Percentiles rank a stretch among this genome's conserved stretches.
phyloP scores from a whole-genome alignment of 2,888 invertebrate genomes.

The Cremastinae sp. region DNA sequence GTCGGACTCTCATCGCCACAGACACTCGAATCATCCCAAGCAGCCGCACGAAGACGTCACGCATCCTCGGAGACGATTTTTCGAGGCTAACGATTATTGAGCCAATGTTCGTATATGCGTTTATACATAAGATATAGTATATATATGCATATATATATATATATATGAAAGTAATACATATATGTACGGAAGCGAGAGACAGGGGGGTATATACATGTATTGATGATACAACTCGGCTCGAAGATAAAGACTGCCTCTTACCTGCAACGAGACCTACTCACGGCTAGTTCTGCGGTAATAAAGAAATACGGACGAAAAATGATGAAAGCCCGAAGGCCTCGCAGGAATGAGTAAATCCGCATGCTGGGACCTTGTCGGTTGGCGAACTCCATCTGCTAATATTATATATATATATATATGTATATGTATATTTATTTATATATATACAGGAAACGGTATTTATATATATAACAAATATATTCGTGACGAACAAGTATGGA shows the following conservation, averaged over 20 bases:
- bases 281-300: conserved; percentile 56
- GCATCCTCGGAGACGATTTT: conserved; percentile 72
- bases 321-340: conserved; percentile 39
- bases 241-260: conserved; percentile 78
- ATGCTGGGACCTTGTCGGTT: conserved; percentile 32
- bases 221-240: conserved; percentile 67
- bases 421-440: conserved; percentile 18
- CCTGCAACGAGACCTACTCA: conserved; percentile 61
- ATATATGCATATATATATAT: conserved; percentile 24
- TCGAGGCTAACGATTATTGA: conserved; percentile 77
- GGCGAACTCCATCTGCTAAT: conserved; percentile 11
- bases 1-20: conserved; percentile 75
- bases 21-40: conserved; percentile 77
- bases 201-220: conserved; percentile 1
- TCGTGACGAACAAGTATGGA: conserved; percentile 5
- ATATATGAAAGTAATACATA: background rate
- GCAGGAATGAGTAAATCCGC: conserved; percentile 42
- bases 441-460: too few relatives aligned
- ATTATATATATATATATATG: conserved; percentile 27
- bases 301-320: conserved; percentile 28
- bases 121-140: conserved; percentile 44
- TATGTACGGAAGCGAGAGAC: too few relatives aligned
- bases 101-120: conserved; percentile 62
- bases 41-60: conserved; percentile 68
- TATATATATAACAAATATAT: background rate